These are phyloP conservation scores for Neogobius melanostomus DNA, from an alignment of 2,113 vertebrate genomes.

Conservation along the genomic window DNA sequence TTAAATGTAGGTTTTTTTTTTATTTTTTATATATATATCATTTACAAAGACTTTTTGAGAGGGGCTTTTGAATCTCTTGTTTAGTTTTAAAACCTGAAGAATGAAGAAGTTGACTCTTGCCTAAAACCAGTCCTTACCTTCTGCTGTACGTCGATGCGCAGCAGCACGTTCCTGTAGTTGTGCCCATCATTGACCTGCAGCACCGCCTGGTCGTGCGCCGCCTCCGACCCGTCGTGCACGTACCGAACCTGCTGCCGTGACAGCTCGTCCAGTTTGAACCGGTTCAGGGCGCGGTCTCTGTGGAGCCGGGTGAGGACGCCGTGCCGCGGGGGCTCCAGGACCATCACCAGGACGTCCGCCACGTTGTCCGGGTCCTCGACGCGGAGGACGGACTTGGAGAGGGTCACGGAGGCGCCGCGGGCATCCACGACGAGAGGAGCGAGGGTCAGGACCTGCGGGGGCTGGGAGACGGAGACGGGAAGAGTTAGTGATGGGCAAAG, in stretches of 20 bases:
- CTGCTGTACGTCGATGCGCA: conserved; percentile 74
- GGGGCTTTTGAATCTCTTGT: too few relatives aligned
- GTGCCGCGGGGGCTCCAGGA: conserved; percentile 82
- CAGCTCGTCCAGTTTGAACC: conserved; percentile 82
- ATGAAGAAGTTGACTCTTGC: too few relatives aligned
- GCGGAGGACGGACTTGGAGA: conserved; percentile 80
- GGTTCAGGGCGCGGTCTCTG: conserved; percentile 29
- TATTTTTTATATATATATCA: too few relatives aligned
- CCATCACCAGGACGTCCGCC: conserved; percentile 81
- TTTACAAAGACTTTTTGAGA: too few relatives aligned
- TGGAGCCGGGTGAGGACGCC: conserved; percentile 77
- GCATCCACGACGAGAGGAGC: conserved; percentile 72
- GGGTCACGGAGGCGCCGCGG: conserved; percentile 62
- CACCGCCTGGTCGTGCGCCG: conserved; percentile 71
- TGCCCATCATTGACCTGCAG: conserved; percentile 89
- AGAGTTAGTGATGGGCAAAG: too few relatives aligned
- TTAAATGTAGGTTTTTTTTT: too few relatives aligned
- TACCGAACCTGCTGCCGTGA: conserved; percentile 80
- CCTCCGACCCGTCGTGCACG: conserved; percentile 80
- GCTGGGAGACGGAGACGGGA: conserved; percentile 66
- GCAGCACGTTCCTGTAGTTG: conserved; percentile 86
- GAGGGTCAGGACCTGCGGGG: conserved; percentile 82
- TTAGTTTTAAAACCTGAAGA: too few relatives aligned
- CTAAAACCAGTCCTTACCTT: conserved; percentile 74
- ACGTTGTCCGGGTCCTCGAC: conserved; percentile 89